Evolutionary conservation across 2,113 vertebrate genomes (phyloP).

Genomic region (Periophthalmus modestus): DNA sequence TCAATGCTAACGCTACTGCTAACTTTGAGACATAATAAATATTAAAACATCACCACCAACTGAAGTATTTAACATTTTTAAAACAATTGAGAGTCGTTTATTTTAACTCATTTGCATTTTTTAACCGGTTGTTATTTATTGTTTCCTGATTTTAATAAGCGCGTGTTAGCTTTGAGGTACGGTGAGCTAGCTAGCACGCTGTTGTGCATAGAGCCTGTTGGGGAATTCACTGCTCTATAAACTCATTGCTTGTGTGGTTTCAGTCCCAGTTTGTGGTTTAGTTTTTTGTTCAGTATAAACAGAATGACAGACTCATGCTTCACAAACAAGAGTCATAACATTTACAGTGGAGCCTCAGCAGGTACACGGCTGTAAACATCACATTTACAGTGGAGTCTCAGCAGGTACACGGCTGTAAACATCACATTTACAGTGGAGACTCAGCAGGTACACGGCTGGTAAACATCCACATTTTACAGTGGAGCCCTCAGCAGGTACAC

Average conservation of each 20-base stretch:
- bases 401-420: conserved; percentile 22
- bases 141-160: no score
- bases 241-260: background rate
- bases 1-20: no score
- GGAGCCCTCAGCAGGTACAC: conserved; percentile 4
- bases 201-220: no score
- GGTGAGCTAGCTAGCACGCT: no score
- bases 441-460: conserved; percentile 9
- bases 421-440: background rate
- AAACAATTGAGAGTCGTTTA: no score
- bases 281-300: background rate
- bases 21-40: no score
- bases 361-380: conserved; percentile 20
- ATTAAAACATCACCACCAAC: no score
- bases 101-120: no score
- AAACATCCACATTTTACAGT: conserved; percentile 12
- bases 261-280: background rate
- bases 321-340: conserved; percentile 5
- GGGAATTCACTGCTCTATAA: background rate
- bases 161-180: no score
- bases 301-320: conserved; percentile 11
- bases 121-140: no score
- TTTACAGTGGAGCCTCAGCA: conserved; percentile 5
- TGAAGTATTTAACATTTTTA: no score
- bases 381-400: conserved; percentile 2